Percentiles rank a stretch among this genome's conserved stretches.
Evolutionary conservation across 2,113 vertebrate species (phyloP).

Genomic region (Cinclus cinclus): DNA sequence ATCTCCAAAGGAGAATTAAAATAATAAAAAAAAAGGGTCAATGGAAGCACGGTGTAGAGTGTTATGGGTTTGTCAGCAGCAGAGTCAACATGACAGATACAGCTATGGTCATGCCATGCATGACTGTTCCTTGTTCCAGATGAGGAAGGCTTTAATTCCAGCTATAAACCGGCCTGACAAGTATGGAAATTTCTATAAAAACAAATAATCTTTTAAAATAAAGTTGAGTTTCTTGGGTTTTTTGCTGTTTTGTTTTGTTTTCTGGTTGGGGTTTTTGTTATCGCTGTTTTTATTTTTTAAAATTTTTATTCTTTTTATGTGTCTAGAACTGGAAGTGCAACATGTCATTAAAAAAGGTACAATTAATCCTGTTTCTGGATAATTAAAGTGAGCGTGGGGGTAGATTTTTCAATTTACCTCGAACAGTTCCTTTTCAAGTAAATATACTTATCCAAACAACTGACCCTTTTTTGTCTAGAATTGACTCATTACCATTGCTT

Average conservation of each 20-base stretch:
- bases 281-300: too few species aligned
- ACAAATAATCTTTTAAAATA: neutral
- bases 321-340: neutral
- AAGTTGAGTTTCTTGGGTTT: neutral
- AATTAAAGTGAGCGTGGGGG: neutral
- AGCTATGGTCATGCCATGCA: neutral
- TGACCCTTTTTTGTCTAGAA: neutral
- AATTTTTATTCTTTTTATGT: neutral
- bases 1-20: neutral
- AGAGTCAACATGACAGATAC: neutral
- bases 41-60: neutral
- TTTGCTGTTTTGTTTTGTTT: neutral
- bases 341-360: neutral
- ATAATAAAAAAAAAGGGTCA: neutral
- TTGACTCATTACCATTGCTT: neutral
- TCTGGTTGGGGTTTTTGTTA: rapidly evolving
- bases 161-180: neutral
- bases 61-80: neutral
- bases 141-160: neutral
- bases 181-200: neutral
- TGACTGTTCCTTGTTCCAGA: neutral
- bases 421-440: neutral
- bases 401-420: neutral
- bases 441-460: neutral
- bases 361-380: neutral